These are phyloP conservation scores for Callyntrura guangdongensis DNA, from an alignment of 2,888 invertebrate species.

Conservation along the genomic window DNA sequence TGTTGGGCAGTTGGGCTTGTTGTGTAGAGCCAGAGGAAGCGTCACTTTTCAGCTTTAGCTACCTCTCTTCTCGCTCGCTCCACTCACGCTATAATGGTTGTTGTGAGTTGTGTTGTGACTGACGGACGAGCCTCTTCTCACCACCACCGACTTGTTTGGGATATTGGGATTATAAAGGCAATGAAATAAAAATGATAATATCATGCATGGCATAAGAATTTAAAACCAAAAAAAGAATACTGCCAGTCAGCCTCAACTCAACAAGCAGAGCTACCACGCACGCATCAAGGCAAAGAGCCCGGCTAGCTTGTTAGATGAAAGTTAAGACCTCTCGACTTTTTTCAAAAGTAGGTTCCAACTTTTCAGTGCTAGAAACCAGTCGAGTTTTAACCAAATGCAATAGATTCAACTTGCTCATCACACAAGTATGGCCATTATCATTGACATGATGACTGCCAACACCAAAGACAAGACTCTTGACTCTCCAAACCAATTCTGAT, in stretches of 20 bases:
- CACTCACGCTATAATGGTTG: neutral
- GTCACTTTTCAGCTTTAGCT: constrained; percentile 39
- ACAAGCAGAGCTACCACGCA: neutral
- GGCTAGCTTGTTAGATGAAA: too few relatives aligned
- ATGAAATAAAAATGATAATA: neutral
- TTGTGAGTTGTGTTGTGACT: neutral
- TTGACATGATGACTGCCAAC: neutral
- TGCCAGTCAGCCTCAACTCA: neutral
- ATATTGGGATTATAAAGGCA: neutral
- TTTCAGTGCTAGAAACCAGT: too few relatives aligned
- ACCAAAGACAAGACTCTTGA: too few relatives aligned
- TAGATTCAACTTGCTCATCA: neutral
- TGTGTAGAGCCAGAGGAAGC: neutral
- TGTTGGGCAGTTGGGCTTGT: neutral
- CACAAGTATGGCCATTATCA: neutral
- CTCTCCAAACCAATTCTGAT: neutral
- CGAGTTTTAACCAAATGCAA: too few relatives aligned
- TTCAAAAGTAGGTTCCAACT: too few relatives aligned
- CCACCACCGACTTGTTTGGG: constrained; percentile 36
- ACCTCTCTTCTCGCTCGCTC: constrained; percentile 35
- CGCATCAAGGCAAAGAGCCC: too few relatives aligned
- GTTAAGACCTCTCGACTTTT: too few relatives aligned
- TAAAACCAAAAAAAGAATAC: neutral
- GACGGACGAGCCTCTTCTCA: too few relatives aligned
- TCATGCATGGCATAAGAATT: neutral